phyloP scores from a whole-genome alignment of 1,140 invertebrate genomes.

The Trichomalopsis sarcophagae region DNA sequence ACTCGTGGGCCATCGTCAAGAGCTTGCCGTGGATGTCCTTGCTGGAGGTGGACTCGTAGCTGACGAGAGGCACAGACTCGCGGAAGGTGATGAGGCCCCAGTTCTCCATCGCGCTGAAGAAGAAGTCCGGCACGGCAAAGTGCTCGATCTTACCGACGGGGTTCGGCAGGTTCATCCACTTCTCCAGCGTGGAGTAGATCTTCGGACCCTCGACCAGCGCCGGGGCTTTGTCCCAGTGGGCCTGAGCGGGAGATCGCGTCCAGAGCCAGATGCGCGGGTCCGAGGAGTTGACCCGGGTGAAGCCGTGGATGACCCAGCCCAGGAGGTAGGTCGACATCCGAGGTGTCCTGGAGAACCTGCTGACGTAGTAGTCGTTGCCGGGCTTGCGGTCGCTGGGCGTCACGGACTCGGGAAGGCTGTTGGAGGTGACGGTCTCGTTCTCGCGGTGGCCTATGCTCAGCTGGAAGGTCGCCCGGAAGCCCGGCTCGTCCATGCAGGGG shows the following conservation, averaged over 20 bases:
- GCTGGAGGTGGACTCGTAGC: constrained; percentile 76
- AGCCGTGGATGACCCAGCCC: constrained; percentile 85
- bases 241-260: neutral
- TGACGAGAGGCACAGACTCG: constrained; percentile 83
- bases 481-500: constrained; percentile 93
- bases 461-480: constrained; percentile 84
- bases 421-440: constrained; percentile 76
- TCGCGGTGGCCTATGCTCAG: constrained; percentile 79
- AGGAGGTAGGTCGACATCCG: constrained; percentile 86
- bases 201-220: constrained; percentile 39
- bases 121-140: constrained; percentile 85
- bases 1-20: constrained; percentile 84
- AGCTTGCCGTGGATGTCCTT: constrained; percentile 78
- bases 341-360: constrained; percentile 75
- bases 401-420: constrained; percentile 74
- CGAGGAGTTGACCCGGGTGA: constrained; percentile 66
- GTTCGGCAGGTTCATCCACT: constrained; percentile 54
- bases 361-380: constrained; percentile 55
- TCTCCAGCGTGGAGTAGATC: constrained; percentile 53
- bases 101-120: constrained; percentile 88
- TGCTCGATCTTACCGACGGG: constrained; percentile 79
- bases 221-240: constrained; percentile 26
- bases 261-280: constrained; percentile 16
- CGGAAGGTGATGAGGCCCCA: constrained; percentile 78
- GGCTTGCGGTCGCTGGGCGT: constrained; percentile 4